Conservation (phyloP, 2,888 invertebrate species). For the Rotaria magnacalcarata region DNA sequence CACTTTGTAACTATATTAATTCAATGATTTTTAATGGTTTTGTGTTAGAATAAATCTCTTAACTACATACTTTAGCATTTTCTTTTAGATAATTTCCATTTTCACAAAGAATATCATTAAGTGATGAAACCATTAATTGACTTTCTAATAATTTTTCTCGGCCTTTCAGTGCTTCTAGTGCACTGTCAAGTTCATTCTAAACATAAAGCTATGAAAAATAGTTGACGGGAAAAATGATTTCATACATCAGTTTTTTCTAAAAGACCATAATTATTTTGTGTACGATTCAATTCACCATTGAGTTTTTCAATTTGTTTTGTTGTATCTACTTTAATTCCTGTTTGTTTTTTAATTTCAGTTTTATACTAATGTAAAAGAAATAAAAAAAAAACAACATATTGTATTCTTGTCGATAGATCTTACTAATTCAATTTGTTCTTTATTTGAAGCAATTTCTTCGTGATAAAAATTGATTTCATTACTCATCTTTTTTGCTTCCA, state of each 20-base stretch:
- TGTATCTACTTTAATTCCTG: not conserved
- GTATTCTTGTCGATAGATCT: not conserved
- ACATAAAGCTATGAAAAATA: not conserved
- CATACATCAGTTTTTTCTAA: slow-evolving; percentile 16
- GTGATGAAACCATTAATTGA: slow-evolving; percentile 17
- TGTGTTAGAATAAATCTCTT: too few species aligned
- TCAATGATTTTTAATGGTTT: not conserved
- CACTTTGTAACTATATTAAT: not conserved
- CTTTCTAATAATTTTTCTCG: slow-evolving; percentile 30
- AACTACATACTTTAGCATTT: slow-evolving; percentile 6
- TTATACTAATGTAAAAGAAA: not conserved
- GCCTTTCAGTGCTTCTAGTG: slow-evolving; percentile 1
- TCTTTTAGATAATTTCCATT: slow-evolving; percentile 30
- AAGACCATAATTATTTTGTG: not conserved
- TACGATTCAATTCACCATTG: not conserved
- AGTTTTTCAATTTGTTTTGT: slow-evolving; percentile 4
- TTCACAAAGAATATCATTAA: slow-evolving; percentile 29
- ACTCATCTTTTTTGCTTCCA: not conserved
- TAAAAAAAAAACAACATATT: not conserved
- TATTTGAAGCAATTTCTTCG: not conserved
- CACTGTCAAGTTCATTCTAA: slow-evolving; percentile 20
- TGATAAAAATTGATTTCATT: not conserved
- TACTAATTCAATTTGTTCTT: slow-evolving; percentile 36
- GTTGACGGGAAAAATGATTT: not conserved
- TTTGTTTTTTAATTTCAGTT: slow-evolving; percentile 15